Base-by-base conservation (phyloP, 2,113 vertebrate genomes). In the Saimiri boliviensis region DNA sequence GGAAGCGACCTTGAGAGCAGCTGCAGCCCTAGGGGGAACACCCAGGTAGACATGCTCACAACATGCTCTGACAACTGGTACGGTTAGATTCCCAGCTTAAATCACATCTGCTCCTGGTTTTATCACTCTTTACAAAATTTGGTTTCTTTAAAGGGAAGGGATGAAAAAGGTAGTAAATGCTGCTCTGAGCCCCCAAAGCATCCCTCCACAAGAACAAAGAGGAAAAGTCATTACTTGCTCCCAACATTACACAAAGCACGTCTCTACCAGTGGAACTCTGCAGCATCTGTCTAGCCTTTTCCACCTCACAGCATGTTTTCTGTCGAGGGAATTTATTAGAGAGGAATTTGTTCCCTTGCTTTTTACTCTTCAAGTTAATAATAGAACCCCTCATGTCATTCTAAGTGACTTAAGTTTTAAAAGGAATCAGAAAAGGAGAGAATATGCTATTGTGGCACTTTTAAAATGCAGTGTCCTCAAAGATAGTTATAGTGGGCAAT, bases 311-410 rank as follows among this genome's bases (percentile, higher is more conserved):
- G 76, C 16, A 14, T 86, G 14, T 82, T 92, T 85, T 81, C 25
- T 84, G 45, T 58, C 35, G 35, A 27, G 5, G 35, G 49, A n/a
- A 35, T 63, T 95, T 71, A 37, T 45, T 86, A 77, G 40, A 58
- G 12, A 40, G 35, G 20, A 3, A 19, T 49, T 45, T n/a, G 17
- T 68, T 83, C 74, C 27, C 19, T 86, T 92, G 8, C 13, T 30
- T 82, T 93, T 95, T 12, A 73, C 40, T 85, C 56, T 89, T 88
- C 16, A 68, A 83, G 68, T 91, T 77, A 81, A 81, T 58, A 47
- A 40, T 58, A 45, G 52, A 76, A 54, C 0, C 20, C 5, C 32
- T 82, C 11, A 19, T 60, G 12, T 32, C 63, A 42, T 89, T 93
- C 70, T 37, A 81, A 80, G 27, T 73, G 52, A 21, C 16, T 35